Conservation (phyloP, 2,113 vertebrate species). For the Trochalopteron elliotii region DNA sequence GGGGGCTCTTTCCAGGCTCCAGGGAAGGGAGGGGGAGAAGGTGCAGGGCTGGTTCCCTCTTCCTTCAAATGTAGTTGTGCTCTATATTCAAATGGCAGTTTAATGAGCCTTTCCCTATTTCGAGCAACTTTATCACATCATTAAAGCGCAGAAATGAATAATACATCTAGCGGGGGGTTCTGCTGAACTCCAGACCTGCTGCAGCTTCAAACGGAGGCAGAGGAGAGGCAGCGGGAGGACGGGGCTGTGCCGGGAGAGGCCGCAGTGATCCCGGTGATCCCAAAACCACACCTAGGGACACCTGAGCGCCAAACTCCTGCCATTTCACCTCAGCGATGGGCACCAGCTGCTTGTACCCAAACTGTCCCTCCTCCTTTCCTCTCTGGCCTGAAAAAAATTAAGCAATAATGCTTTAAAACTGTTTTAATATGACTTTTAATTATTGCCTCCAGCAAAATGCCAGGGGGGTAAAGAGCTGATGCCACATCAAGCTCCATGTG, state of each 20-base stretch:
- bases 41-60: slow-evolving; percentile 37
- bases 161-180: slow-evolving; percentile 79
- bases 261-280: not conserved
- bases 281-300: not conserved
- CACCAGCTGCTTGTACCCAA: not conserved
- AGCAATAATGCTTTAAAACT: not conserved
- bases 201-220: slow-evolving; percentile 66
- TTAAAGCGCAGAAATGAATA: slow-evolving; percentile 80
- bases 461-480: accelerated
- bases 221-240: not conserved
- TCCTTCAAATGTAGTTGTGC: slow-evolving; percentile 69
- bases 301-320: not conserved
- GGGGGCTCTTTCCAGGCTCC: not conserved
- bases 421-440: not conserved
- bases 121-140: slow-evolving; percentile 82
- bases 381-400: not conserved
- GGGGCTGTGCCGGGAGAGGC: not conserved
- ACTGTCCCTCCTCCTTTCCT: not conserved
- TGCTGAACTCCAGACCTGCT: slow-evolving; percentile 75
- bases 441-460: not conserved
- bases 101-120: slow-evolving; percentile 82
- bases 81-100: slow-evolving; percentile 82
- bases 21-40: not conserved
- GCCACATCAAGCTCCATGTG: not conserved
- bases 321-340: not conserved